Evolutionary conservation across 2,888 invertebrate species (phyloP).

Genomic region (Xestia c-nigrum): DNA sequence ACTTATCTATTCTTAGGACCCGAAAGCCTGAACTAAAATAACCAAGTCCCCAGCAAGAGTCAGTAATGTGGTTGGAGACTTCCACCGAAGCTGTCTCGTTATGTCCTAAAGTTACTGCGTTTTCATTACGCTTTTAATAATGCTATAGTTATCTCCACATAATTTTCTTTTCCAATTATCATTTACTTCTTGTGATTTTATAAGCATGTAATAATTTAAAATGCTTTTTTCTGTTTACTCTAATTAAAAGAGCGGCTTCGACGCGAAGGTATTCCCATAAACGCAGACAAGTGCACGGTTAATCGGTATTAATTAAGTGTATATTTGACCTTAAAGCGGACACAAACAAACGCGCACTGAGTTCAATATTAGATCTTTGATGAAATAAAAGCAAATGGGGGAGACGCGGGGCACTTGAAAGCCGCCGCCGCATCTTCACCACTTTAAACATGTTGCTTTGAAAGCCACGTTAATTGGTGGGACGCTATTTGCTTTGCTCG

Average conservation of each 20-base stretch:
- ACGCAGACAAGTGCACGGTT: constrained; percentile 10
- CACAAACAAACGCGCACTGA: constrained; percentile 56
- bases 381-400: constrained; percentile 80
- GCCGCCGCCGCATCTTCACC: constrained; percentile 78
- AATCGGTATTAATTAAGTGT: constrained; percentile 60
- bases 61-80: background rate
- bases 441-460: constrained; percentile 79
- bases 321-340: constrained; percentile 64
- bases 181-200: constrained; percentile 4
- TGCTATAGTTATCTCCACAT: background rate
- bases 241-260: constrained; percentile 24
- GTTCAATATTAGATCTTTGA: constrained; percentile 77
- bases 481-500: constrained; percentile 77
- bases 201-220: background rate
- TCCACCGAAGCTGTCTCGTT: background rate
- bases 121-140: background rate
- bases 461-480: constrained; percentile 85
- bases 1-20: constrained; percentile 73
- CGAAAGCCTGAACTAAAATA: constrained; percentile 61
- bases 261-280: constrained; percentile 33
- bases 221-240: constrained; percentile 19
- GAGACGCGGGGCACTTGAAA: constrained; percentile 77
- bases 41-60: background rate
- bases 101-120: constrained; percentile 10
- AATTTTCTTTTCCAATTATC: constrained; percentile 12